Percentiles rank a stretch among this genome's conserved stretches.
Evolutionary conservation across 64 coral and sea anemone species (phyloP).

Genomic region (Actinia equina): DNA sequence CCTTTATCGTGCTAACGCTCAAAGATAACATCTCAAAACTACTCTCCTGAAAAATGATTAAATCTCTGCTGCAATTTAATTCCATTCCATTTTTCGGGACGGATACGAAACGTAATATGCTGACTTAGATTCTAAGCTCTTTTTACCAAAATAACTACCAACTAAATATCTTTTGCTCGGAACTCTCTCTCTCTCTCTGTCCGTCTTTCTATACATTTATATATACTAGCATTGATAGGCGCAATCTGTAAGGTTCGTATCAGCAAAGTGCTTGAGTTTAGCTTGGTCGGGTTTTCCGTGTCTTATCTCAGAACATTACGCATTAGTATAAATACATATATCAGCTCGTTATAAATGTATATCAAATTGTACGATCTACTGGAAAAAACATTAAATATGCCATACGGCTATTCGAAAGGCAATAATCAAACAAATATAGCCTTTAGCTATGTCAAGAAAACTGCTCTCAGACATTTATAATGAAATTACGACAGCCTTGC

Average conservation of each 20-base stretch:
- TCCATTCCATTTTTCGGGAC: conserved; percentile 5
- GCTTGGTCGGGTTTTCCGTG: not conserved
- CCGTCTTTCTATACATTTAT: too few relatives aligned
- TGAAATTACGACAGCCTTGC: not conserved
- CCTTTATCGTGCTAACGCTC: not conserved
- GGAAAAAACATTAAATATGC: not conserved
- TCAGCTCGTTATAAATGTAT: not conserved
- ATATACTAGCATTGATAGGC: not conserved
- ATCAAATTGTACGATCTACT: not conserved
- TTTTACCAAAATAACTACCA: too few relatives aligned
- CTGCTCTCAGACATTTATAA: not conserved
- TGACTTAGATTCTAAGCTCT: too few relatives aligned
- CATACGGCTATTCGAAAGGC: not conserved
- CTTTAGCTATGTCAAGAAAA: conserved; percentile 2
- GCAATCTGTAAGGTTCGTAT: not conserved
- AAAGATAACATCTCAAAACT: conserved; percentile 5
- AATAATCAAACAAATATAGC: not conserved
- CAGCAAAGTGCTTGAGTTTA: not conserved
- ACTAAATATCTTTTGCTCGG: too few relatives aligned
- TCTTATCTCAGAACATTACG: not conserved
- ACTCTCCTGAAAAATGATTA: not conserved
- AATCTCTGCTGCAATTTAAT: not conserved
- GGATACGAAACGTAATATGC: not conserved
- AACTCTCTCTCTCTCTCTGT: too few relatives aligned
- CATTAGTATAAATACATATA: not conserved